Conservation (phyloP, 1,140 invertebrate genomes). For the Phthorimaea operculella region DNA sequence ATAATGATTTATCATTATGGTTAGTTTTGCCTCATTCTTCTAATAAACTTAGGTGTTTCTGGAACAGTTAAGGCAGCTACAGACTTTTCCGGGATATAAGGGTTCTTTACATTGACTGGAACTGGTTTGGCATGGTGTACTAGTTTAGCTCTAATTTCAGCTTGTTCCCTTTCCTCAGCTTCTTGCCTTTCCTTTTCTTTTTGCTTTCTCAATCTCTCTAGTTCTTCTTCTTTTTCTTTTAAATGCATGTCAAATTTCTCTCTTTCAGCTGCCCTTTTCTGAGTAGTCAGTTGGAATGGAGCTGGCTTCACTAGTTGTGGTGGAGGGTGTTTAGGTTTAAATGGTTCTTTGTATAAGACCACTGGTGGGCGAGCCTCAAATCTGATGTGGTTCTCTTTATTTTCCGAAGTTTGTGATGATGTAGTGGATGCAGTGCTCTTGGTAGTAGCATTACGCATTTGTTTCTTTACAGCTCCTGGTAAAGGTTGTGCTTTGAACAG, state of each 20-base stretch:
- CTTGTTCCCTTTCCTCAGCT: conserved; percentile 36
- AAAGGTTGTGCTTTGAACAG: conserved; percentile 57
- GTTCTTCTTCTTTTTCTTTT: conserved; percentile 51
- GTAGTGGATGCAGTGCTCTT: conserved; percentile 31
- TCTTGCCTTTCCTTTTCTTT: conserved; percentile 38
- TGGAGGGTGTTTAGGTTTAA: conserved; percentile 42
- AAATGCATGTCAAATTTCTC: conserved; percentile 48
- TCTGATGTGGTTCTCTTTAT: conserved; percentile 51
- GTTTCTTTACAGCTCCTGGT: conserved; percentile 44
- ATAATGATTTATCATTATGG: neutral
- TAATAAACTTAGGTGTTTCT: conserved; percentile 55
- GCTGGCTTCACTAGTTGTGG: conserved; percentile 28
- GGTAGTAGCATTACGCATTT: conserved; percentile 27
- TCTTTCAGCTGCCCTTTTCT: conserved; percentile 48
- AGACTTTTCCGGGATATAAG: conserved; percentile 48
- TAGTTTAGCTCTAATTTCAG: conserved; percentile 41
- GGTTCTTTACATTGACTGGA: conserved; percentile 17
- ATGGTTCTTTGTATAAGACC: conserved; percentile 55
- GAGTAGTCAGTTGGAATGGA: conserved; percentile 51
- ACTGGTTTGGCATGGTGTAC: conserved; percentile 56
- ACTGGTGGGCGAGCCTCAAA: conserved; percentile 50
- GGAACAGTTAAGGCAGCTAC: conserved; percentile 39
- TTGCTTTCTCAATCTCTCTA: conserved; percentile 32
- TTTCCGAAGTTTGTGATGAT: conserved; percentile 53
- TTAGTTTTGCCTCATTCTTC: conserved; percentile 40